Percentiles rank a stretch among this genome's conserved stretches.
Evolutionary conservation across 2,113 vertebrate species (phyloP).

Genomic region (Macquaria ambigua): DNA sequence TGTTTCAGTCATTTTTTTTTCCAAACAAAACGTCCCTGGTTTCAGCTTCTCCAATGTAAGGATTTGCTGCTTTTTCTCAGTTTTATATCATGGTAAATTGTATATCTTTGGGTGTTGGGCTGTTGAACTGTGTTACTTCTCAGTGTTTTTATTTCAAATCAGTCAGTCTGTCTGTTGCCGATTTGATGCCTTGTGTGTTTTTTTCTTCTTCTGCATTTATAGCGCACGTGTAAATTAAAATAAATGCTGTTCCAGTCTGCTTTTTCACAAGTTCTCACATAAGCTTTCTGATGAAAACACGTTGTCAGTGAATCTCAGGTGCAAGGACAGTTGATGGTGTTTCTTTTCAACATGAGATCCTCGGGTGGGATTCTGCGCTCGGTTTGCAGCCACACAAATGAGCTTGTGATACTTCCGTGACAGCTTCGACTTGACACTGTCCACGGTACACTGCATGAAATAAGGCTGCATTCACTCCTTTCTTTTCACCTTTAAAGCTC

Average conservation of each 20-base stretch:
- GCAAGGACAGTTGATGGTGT: slow-evolving; percentile 1
- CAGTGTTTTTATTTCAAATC: not conserved
- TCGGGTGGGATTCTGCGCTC: not conserved
- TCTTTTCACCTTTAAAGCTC: slow-evolving; percentile 30
- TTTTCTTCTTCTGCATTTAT: not conserved
- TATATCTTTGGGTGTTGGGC: slow-evolving; percentile 1
- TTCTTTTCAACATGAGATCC: not conserved
- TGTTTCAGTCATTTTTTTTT: not conserved
- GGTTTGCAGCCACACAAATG: slow-evolving; percentile 12
- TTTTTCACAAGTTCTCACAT: slow-evolving; percentile 33
- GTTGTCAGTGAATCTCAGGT: slow-evolving; percentile 17
- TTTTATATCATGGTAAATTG: not conserved
- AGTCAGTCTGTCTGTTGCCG: slow-evolving; percentile 1
- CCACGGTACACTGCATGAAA: not conserved
- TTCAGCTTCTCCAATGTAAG: not conserved
- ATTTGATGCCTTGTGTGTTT: slow-evolving; percentile 17
- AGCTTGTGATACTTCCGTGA: slow-evolving; percentile 8
- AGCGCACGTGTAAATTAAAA: slow-evolving; percentile 31
- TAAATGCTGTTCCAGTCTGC: not conserved
- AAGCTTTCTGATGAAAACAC: slow-evolving; percentile 9
- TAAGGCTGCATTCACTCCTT: slow-evolving; percentile 10
- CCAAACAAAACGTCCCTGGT: not conserved
- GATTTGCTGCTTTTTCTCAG: not conserved
- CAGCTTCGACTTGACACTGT: not conserved
- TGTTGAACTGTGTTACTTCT: not conserved